phyloP scores from a whole-genome alignment of 2,113 vertebrate genomes.

The Eretmochelys imbricata region DNA sequence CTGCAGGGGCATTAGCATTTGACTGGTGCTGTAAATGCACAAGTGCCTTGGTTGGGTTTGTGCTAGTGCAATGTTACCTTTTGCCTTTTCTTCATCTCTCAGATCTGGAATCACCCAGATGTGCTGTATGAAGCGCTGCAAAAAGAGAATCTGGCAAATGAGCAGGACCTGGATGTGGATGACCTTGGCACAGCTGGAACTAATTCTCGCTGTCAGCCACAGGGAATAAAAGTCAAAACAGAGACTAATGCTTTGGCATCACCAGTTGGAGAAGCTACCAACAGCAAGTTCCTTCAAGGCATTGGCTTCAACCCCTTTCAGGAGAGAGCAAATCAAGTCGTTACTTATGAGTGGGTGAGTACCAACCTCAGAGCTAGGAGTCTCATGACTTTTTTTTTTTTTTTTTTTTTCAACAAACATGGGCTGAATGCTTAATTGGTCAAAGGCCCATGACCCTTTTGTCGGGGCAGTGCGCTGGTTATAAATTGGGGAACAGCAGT shows the following conservation, averaged over 20 bases:
- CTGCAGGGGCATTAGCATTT: neutral
- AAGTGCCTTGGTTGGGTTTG: neutral
- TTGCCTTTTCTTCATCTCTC: slow-evolving; percentile 10
- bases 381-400: neutral
- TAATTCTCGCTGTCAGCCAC: slow-evolving; percentile 85
- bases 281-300: slow-evolving; percentile 88
- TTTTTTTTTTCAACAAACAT: neutral
- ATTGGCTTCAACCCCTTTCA: slow-evolving; percentile 89
- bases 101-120: slow-evolving; percentile 99
- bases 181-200: slow-evolving; percentile 86
- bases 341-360: slow-evolving; percentile 98
- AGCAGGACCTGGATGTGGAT: slow-evolving; percentile 96
- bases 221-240: slow-evolving; percentile 89
- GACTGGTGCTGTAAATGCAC: neutral
- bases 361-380: neutral
- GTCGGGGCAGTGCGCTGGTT: neutral
- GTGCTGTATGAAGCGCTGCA: slow-evolving; percentile 95
- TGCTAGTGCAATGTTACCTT: neutral
- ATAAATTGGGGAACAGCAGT: neutral
- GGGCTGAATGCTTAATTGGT: neutral
- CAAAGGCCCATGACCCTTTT: neutral
- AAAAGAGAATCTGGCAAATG: slow-evolving; percentile 95
- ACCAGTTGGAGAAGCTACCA: slow-evolving; percentile 82
- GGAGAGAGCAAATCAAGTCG: slow-evolving; percentile 94
- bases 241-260: slow-evolving; percentile 81